phyloP scores from a whole-genome alignment of 1,140 invertebrate species.

The Saccostrea cuccullata region DNA sequence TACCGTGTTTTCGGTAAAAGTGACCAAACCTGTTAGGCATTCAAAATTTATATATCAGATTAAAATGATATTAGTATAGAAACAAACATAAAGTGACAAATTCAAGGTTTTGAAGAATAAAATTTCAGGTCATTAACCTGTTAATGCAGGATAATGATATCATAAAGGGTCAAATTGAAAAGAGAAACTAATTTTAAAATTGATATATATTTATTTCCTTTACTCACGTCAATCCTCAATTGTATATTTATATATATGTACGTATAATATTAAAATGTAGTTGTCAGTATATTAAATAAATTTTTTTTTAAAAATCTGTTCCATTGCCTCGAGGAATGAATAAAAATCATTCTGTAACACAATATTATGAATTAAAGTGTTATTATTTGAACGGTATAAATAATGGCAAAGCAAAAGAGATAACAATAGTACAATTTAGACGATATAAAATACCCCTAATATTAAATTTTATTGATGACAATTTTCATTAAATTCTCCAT shows the following conservation, averaged over 20 bases:
- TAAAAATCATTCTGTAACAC: no score
- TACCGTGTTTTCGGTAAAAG: not conserved
- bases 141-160: not conserved
- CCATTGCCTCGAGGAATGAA: no score
- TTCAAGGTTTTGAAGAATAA: constrained; percentile 6
- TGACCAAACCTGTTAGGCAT: not conserved
- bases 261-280: no score
- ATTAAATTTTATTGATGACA: not conserved
- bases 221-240: no score
- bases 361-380: not conserved
- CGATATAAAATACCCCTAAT: not conserved
- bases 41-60: not conserved
- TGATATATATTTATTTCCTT: no score
- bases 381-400: not conserved
- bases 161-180: not conserved
- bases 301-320: no score
- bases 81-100: not conserved
- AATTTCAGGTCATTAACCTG: not conserved
- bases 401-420: not conserved
- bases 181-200: not conserved
- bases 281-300: no score
- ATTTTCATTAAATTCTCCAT: constrained; percentile 23
- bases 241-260: no score
- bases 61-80: not conserved
- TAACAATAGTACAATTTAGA: not conserved